Evolutionary conservation across 2,888 invertebrate genomes (phyloP).

Genomic region (Xanthorhoe spadicearia): DNA sequence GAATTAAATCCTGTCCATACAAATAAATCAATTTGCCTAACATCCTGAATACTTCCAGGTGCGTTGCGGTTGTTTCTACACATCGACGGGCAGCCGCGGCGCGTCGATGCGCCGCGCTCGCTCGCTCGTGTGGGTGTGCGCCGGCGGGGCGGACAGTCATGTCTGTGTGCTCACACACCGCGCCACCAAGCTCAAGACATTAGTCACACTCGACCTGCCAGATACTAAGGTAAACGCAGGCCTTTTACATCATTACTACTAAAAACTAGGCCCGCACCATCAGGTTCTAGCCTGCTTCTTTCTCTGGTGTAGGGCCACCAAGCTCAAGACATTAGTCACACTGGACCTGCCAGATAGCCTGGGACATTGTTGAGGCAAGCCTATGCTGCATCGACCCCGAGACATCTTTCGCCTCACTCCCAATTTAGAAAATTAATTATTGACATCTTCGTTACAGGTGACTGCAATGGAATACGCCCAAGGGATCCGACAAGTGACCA

Average conservation of each 20-base stretch:
- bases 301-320: too few relatives aligned
- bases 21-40: too few relatives aligned
- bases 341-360: slow-evolving; percentile 93
- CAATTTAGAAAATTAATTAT: too few relatives aligned
- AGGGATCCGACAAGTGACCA: slow-evolving; percentile 84
- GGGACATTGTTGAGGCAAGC: too few relatives aligned
- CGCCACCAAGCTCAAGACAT: slow-evolving; percentile 89
- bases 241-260: too few relatives aligned
- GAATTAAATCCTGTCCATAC: too few relatives aligned
- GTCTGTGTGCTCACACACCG: slow-evolving; percentile 92
- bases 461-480: slow-evolving; percentile 94
- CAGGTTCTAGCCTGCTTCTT: too few relatives aligned
- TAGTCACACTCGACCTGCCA: slow-evolving; percentile 90
- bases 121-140: slow-evolving; percentile 96
- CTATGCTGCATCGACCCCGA: too few relatives aligned
- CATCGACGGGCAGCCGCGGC: slow-evolving; percentile 81
- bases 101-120: slow-evolving; percentile 86
- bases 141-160: slow-evolving; percentile 90
- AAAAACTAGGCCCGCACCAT: too few relatives aligned
- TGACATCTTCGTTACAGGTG: slow-evolving; percentile 69
- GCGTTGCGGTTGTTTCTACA: slow-evolving; percentile 95
- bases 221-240: slow-evolving; percentile 91
- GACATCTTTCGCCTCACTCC: too few relatives aligned
- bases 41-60: slow-evolving; percentile 85
- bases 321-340: slow-evolving; percentile 89